These are phyloP conservation scores for Morpho helenor DNA, from an alignment of 2,888 invertebrate species.

Conservation along the genomic window DNA sequence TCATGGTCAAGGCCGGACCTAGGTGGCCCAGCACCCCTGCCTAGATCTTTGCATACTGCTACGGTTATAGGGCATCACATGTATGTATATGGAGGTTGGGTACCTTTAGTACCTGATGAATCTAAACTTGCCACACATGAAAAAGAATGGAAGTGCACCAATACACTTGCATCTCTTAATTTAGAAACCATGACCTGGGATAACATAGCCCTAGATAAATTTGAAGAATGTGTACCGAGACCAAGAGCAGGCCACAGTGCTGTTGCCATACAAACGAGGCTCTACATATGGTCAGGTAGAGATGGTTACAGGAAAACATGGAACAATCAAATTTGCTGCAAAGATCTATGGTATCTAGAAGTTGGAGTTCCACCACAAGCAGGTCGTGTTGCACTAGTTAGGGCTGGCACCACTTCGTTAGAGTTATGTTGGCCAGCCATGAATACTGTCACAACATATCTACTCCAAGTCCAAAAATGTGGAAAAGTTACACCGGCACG, in stretches of 20 bases:
- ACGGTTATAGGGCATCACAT: slow-evolving; percentile 96
- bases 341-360: slow-evolving; percentile 96
- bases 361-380: slow-evolving; percentile 95
- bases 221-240: slow-evolving; percentile 94
- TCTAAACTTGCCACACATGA: slow-evolving; percentile 95
- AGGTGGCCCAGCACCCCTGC: slow-evolving; percentile 92
- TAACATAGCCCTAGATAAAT: slow-evolving; percentile 89
- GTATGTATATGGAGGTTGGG: slow-evolving; percentile 99
- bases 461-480: slow-evolving; percentile 86
- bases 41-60: slow-evolving; percentile 97
- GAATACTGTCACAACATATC: slow-evolving; percentile 94
- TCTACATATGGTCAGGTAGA: slow-evolving; percentile 99
- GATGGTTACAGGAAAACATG: slow-evolving; percentile 99
- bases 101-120: slow-evolving; percentile 95
- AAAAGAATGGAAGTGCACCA: slow-evolving; percentile 99
- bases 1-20: slow-evolving; percentile 95
- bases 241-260: slow-evolving; percentile 99
- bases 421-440: slow-evolving; percentile 97
- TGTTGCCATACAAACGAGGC: slow-evolving; percentile 94
- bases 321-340: slow-evolving; percentile 99
- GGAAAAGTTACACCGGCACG: slow-evolving; percentile 70
- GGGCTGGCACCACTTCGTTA: slow-evolving; percentile 95
- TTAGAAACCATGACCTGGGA: slow-evolving; percentile 97
- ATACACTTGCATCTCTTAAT: slow-evolving; percentile 96
- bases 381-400: slow-evolving; percentile 93